Evolutionary conservation across 2,797 vertebrate species (phyloP), one percentile per base, ranked within the genome.

Genomic region (Poeciliopsis turneri): DNA sequence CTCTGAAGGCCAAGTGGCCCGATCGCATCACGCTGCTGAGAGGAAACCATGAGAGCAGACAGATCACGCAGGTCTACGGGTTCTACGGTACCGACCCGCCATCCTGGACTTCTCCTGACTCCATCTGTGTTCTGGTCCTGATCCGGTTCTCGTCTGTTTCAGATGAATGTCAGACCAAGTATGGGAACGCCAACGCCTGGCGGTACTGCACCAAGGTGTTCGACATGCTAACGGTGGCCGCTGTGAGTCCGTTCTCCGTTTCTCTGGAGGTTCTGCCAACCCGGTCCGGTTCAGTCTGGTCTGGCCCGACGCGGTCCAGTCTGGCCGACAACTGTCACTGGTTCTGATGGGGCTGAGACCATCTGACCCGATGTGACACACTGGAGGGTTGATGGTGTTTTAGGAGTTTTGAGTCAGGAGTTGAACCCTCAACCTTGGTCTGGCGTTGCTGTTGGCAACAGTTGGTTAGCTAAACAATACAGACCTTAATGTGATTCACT

Each of bases 81-180:
- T 99, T 99, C 92, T 99, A 99, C 45, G 98, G 97, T 98, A 97
- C 96, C 36, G 46, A 41, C 36, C 36, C 3, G 10, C 18, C 64
- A 1, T 13, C 5, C 28, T 1, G 57, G 28, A 16, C 2, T 16
- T 30, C 57, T 33, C 5, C 57, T 7, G 13, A 30, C 12, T 5
- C 28, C 57, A 5, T 5, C 4, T n/a, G 6, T 5, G 8, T 25
- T 25, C 57, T 8, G 20, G 46, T 59, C 2, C 9, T 3, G 3
- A 20, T 4, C 8, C 23, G 16, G 8, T 41, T 41, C 11, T 55
- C 25, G n/a, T 90, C 46, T 81, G 28, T 93, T 84, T 64, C 89
- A 99, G 98, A 99, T 88, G 98, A 99, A 95, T 99, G 98, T 95
- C 98, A 99, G 94, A 99, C 98, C 80, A 99, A 99, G 91, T 99